Conservation (phyloP, 2,113 vertebrate genomes). For the Ramphastos sulfuratus region DNA sequence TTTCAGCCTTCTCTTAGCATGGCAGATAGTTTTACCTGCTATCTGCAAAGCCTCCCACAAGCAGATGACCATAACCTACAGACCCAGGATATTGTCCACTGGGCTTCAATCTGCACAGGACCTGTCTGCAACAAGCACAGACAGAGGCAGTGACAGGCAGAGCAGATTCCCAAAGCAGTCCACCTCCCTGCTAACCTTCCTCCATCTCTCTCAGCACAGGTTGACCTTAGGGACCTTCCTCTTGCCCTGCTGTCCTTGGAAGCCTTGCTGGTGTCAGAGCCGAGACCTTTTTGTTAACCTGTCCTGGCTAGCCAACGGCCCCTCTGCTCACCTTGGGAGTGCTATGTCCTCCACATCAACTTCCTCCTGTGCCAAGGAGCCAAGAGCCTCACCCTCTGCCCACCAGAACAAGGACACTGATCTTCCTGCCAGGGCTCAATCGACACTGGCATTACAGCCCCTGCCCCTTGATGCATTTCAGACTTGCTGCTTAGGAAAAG, state of each 20-base stretch:
- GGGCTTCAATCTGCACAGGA: not conserved
- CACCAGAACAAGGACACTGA: not conserved
- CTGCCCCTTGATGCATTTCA: accelerated
- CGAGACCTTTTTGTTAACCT: not conserved
- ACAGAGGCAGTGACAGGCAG: not conserved
- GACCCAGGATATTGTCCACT: not conserved
- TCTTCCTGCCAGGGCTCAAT: not conserved
- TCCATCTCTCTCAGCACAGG: not conserved
- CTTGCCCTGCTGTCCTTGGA: not conserved
- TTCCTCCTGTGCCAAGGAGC: accelerated
- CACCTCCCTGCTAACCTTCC: not conserved
- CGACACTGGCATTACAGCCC: accelerated
- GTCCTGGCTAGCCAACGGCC: not conserved
- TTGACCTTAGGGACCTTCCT: not conserved
- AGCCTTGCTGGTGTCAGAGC: not conserved
- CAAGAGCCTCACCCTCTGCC: not conserved
- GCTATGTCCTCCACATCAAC: not conserved
- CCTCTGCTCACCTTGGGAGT: not conserved
- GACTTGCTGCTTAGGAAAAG: not conserved
- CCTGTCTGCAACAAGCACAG: not conserved
- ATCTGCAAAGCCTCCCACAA: not conserved
- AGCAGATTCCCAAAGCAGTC: not conserved
- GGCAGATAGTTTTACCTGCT: not conserved
- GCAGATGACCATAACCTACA: not conserved
- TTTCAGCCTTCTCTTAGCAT: not conserved